Evolutionary conservation across 2,113 vertebrate genomes (phyloP).

Genomic region (Dromiciops gliroides): DNA sequence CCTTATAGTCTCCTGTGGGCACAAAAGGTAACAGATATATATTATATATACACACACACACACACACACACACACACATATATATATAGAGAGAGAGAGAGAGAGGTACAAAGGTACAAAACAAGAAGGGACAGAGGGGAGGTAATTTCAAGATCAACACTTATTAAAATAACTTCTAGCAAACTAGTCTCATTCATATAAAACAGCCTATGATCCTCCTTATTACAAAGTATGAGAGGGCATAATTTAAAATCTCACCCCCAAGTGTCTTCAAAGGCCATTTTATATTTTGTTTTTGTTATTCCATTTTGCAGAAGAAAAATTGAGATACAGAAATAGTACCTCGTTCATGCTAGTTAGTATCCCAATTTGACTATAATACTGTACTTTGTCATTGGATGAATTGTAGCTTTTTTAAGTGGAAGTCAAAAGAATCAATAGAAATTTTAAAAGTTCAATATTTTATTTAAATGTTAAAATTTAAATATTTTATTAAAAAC

Average conservation of each 20-base stretch:
- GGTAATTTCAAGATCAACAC: not conserved
- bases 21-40: not conserved
- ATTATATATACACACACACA: too few relatives aligned
- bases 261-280: not conserved
- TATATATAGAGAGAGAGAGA: too few relatives aligned
- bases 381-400: not conserved
- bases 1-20: not conserved
- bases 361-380: not conserved
- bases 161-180: not conserved
- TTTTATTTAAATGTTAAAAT: not conserved
- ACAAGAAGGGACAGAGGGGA: not conserved
- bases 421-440: not conserved
- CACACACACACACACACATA: too few relatives aligned
- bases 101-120: not conserved
- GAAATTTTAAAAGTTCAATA: not conserved
- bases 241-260: not conserved
- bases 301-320: not conserved
- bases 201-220: not conserved
- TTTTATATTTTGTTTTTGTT: too few relatives aligned
- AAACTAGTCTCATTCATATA: not conserved
- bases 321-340: not conserved
- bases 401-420: not conserved
- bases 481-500: not conserved
- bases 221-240: not conserved
- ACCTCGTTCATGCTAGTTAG: not conserved